Evolutionary conservation across 2,113 vertebrate genomes (phyloP), one percentile per base, ranked within the genome.

Genomic region (Dasyprocta punctata): DNA sequence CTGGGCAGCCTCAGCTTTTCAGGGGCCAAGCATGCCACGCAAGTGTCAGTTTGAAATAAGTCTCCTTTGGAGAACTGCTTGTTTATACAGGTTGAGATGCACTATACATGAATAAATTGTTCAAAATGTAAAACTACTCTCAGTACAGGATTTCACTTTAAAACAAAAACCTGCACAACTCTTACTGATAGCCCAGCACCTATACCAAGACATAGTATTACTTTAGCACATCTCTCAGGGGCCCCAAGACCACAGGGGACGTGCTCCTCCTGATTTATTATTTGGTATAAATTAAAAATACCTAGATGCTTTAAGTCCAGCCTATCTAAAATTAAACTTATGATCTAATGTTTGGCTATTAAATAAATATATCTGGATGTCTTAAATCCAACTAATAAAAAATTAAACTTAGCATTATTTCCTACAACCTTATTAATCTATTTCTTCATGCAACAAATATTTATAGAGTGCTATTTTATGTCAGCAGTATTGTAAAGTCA

Each of bases 391-490:
- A 71, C 36, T 90, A 8, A 82, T 93, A 13, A 52, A 58, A 95
- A 94, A 94, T 78, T 77, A 88, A 90, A 20, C 7, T 56, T 26
- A 60, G 38, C n/a, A 63, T 19, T 22, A 28, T 82, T 88, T 38
- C 16, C 16, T 52, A 75, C 0, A 83, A 78, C 7, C 28, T 77
- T 75, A 81, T 71, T 61, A 80, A 67, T 81, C 92, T 20, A 54
- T 65, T 89, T 89, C 19, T 95, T 94, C 69, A 80, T 52, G 88
- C 28, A 84, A 81, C 26, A 90, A 92, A 41, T 92, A 89, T 69
- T 94, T 89, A 71, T 4, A 36, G 65, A 90, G 9, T 63, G 41
- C 30, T 88, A 56, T 54, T 95, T 33, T 90, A 83, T 85, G 22
- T 94, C 30, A 93, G 36, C n/a, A 82, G 11, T 16, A 16, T 22